Conservation (phyloP, 2,113 vertebrate genomes). For the Vulpes lagopus region DNA sequence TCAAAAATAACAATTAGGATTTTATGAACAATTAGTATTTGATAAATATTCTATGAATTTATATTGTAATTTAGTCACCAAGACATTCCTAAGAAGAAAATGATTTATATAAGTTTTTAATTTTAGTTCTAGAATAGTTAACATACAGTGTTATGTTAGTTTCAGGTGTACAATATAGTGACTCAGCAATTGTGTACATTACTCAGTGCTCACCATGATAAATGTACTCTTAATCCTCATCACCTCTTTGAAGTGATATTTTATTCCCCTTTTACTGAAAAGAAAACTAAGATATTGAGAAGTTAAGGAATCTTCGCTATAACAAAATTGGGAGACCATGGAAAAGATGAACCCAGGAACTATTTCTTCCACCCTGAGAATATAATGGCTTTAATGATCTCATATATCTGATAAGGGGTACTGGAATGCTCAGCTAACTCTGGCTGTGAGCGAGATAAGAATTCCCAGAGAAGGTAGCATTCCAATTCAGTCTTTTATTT, state of each 20-base stretch:
- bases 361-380: neutral
- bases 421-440: neutral
- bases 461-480: neutral
- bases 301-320: neutral
- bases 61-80: neutral
- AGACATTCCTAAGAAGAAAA: neutral
- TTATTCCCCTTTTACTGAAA: neutral
- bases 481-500: neutral
- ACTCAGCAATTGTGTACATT: neutral
- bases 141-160: neutral
- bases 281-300: neutral
- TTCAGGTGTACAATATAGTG: neutral
- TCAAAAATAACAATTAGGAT: neutral
- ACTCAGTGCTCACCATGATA: neutral
- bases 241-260: neutral
- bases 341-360: neutral
- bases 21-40: neutral
- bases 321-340: neutral
- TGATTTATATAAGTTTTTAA: neutral
- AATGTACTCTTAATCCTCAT: neutral
- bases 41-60: neutral
- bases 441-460: too few species aligned
- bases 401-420: neutral
- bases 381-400: neutral
- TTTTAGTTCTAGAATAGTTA: neutral